Conservation (phyloP, 2,113 vertebrate species). For the Callopanchax toddi region DNA sequence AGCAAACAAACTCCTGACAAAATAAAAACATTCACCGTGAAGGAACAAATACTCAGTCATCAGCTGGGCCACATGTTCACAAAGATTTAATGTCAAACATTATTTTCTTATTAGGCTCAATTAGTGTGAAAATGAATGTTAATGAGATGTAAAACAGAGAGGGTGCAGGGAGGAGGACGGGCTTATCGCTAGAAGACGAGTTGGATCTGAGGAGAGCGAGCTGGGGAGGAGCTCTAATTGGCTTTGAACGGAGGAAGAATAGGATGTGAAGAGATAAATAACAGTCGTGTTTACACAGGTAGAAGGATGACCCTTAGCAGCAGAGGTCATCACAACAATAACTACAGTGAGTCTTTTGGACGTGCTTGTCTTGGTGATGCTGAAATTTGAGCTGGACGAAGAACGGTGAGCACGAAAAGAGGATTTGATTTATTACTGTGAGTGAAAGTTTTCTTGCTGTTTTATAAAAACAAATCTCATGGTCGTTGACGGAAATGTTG, state of each 20-base stretch:
- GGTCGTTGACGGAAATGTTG: background rate
- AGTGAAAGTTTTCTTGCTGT: too few species aligned
- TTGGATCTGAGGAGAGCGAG: conserved; percentile 31
- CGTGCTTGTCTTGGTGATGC: conserved; percentile 15
- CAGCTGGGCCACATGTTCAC: conserved; percentile 66
- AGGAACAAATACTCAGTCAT: conserved; percentile 57
- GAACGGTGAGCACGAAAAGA: too few species aligned
- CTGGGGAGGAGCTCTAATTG: conserved; percentile 52
- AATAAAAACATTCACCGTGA: conserved; percentile 52
- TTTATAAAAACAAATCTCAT: too few species aligned
- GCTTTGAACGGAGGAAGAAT: conserved; percentile 40
- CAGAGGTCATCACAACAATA: conserved; percentile 43
- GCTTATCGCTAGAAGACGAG: conserved; percentile 42
- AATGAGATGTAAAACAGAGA: conserved; percentile 91
- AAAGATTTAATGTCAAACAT: conserved; percentile 82
- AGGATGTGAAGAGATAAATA: conserved; percentile 56
- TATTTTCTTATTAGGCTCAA: conserved; percentile 86
- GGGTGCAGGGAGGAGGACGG: conserved; percentile 18
- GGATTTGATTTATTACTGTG: too few species aligned
- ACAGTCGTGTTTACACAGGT: conserved; percentile 69
- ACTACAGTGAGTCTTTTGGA: conserved; percentile 12
- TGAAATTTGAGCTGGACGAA: conserved; percentile 19
- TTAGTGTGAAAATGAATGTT: conserved; percentile 84
- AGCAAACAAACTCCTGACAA: conserved; percentile 39
- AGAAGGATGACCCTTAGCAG: conserved; percentile 47